Base-by-base conservation (phyloP, 2,113 vertebrate species). In the Pteruthius melanotis region DNA sequence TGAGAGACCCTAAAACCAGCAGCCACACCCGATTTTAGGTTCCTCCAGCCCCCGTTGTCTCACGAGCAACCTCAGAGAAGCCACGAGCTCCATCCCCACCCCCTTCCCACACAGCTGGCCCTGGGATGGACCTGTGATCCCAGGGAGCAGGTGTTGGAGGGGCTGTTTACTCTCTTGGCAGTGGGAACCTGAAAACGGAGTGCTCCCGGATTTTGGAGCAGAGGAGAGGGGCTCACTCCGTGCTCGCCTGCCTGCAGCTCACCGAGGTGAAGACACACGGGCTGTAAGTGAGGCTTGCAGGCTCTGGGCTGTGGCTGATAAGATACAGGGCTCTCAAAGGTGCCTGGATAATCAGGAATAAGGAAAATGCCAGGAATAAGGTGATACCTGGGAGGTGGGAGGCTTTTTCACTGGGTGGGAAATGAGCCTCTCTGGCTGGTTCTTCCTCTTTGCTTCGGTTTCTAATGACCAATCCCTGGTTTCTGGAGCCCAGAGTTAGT, bases 211-310 rank as follows among this genome's bases (percentile, higher is more conserved):
- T 98, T 8, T 20, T 98, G 91, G 98, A 98, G 93, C 98, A 96
- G 94, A 98, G 98, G 74, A 85, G 97, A 1, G 96, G 98, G 59
- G 93, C 98, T 84, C 94, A 96, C 33, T 61, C 97, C 3, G 97
- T 98, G 96, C 96, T 99, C 33, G 15, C 97, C 84, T 97, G 98
- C 85, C 98, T 98, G 97, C 96, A 98, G 91, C 97, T 74, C 30
- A 65, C 90, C 4, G 95, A 98, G 50, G 97, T 89, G 82, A 98
- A 95, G 60, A 87, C 97, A 42, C 84, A n/a, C 0, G 37, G 18
- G 60, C 94, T 98, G 98, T 99, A 93, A 98, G 99, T 98, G 33
- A 64, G 65, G 49, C 39, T 3, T 6, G 80, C n/a, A 8, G 77
- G 31, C 1, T 2, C n/a, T 22, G 75, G 35, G 56, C 79, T 77